phyloP scores from a whole-genome alignment of 2,113 vertebrate species.

The Oryzias curvinotus region DNA sequence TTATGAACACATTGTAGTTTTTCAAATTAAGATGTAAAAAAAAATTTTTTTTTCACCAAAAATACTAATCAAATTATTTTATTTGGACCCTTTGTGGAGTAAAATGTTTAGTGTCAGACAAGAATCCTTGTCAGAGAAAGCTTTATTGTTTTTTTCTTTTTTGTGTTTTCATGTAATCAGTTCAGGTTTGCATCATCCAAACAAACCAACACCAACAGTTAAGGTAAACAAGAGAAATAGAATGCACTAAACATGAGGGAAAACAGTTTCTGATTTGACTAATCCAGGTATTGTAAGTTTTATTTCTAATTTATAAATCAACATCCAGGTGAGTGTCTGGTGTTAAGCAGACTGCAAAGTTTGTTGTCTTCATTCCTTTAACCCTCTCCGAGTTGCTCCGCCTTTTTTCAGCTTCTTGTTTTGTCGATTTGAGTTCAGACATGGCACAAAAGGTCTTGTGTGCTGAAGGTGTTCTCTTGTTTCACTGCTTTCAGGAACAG shows the following conservation, averaged over 20 bases:
- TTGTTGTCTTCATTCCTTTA: slow-evolving; percentile 20
- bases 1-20: not conserved
- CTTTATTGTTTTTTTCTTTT: not conserved
- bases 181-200: too few species aligned
- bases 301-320: too few species aligned
- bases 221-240: too few species aligned
- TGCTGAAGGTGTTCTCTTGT: slow-evolving; percentile 32
- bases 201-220: too few species aligned
- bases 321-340: too few species aligned
- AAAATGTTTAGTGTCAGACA: not conserved
- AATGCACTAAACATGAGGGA: too few species aligned
- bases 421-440: slow-evolving; percentile 44
- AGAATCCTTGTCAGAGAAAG: not conserved
- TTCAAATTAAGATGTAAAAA: not conserved
- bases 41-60: not conserved
- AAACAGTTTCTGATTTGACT: too few species aligned
- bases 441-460: slow-evolving; percentile 50
- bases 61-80: not conserved
- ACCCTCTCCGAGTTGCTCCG: not conserved
- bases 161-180: not conserved
- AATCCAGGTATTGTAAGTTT: too few species aligned
- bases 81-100: not conserved
- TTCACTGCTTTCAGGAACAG: slow-evolving; percentile 34
- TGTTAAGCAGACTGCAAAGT: slow-evolving; percentile 1
- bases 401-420: slow-evolving; percentile 11